Percentiles rank a stretch among this genome's conserved stretches.
Conservation (phyloP, 2,888 invertebrate species). For the Octonoba sinensis region DNA sequence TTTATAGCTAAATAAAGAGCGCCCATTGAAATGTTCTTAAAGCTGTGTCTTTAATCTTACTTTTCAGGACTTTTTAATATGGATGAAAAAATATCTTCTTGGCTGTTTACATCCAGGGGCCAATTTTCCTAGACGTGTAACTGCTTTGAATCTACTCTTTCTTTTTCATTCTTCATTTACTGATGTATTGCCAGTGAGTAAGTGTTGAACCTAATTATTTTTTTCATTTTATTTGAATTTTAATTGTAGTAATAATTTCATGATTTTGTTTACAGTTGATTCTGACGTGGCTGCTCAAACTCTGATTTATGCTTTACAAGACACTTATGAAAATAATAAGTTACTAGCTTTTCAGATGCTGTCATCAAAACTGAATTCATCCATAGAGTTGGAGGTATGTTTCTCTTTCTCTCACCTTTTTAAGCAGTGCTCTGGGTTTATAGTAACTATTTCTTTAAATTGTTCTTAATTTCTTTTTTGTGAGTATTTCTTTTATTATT, state of each 20-base stretch:
- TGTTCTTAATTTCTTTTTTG: no score
- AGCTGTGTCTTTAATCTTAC: neutral
- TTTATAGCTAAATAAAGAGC: no score
- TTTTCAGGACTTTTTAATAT: conserved; percentile 49
- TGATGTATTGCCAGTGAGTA: neutral
- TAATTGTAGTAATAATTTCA: neutral
- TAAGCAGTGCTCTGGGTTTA: no score
- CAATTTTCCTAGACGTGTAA: conserved; percentile 52
- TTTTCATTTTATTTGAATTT: neutral
- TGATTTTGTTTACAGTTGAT: conserved; percentile 13
- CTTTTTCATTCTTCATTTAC: conserved; percentile 17
- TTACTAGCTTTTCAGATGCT: conserved; percentile 77
- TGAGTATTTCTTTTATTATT: no score
- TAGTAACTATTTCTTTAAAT: no score
- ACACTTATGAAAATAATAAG: conserved; percentile 85
- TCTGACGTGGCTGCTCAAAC: conserved; percentile 71
- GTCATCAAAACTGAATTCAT: conserved; percentile 69
- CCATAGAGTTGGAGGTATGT: conserved; percentile 38
- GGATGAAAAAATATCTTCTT: conserved; percentile 36
- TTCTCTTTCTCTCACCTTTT: no score
- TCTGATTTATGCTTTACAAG: conserved; percentile 76
- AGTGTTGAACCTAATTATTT: neutral
- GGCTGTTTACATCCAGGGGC: conserved; percentile 44
- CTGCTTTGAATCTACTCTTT: conserved; percentile 22
- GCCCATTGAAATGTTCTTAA: no score